Percentiles rank a stretch among this genome's conserved stretches.
phyloP scores from a whole-genome alignment of 2,888 invertebrate species.

The Prosapia bicincta region DNA sequence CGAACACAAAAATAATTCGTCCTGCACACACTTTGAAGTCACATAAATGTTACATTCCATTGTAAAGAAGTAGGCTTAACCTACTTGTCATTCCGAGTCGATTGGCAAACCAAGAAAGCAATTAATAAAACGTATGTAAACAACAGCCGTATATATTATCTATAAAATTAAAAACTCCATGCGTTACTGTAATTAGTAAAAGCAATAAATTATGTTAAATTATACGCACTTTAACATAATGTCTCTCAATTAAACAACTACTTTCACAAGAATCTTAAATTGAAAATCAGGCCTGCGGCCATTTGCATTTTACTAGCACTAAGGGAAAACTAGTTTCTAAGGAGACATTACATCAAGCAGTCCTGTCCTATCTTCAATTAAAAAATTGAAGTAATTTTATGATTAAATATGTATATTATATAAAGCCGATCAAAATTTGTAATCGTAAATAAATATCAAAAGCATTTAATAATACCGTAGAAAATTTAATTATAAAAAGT shows the following conservation, averaged over 20 bases:
- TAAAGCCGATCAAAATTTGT: too few species aligned
- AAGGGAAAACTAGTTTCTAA: constrained; percentile 24
- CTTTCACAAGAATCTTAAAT: constrained; percentile 11
- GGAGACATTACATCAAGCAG: background rate
- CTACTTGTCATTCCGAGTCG: constrained; percentile 33
- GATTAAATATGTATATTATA: too few species aligned
- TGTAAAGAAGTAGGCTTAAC: constrained; percentile 28
- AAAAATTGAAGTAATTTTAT: background rate
- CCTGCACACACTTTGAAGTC: background rate
- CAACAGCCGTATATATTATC: background rate
- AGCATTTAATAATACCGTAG: too few species aligned
- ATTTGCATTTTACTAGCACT: constrained; percentile 30
- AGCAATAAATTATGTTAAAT: background rate
- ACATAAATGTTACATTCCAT: constrained; percentile 4
- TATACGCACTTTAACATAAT: background rate
- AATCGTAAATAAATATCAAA: too few species aligned
- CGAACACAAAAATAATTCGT: background rate
- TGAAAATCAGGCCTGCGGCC: constrained; percentile 27
- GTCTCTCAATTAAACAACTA: background rate
- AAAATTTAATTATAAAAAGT: too few species aligned
- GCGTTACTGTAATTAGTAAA: background rate
- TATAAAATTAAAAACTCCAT: background rate
- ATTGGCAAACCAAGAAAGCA: constrained; percentile 7
- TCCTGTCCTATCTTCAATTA: background rate
- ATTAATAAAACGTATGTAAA: constrained; percentile 6